Percentiles rank a stretch among this genome's conserved stretches.
Evolutionary conservation across 92 coral and sea anemone species (phyloP).

Genomic region (Porites divaricata): DNA sequence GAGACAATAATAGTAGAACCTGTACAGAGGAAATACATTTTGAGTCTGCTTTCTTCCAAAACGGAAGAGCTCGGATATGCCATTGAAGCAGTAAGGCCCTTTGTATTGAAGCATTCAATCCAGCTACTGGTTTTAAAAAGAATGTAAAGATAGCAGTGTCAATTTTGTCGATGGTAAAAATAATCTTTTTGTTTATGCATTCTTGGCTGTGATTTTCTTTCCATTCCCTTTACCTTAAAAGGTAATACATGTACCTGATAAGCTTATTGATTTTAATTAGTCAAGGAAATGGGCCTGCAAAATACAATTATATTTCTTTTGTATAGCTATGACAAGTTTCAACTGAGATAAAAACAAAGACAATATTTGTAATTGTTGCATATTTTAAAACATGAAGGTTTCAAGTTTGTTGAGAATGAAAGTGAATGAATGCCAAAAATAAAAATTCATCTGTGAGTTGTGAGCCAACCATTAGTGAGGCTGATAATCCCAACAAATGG

Average conservation of each 20-base stretch:
- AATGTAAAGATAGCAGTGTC: not conserved
- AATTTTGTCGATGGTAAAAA: not conserved
- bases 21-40: not conserved
- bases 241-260: slow-evolving; percentile 9
- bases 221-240: slow-evolving; percentile 23
- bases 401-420: not conserved
- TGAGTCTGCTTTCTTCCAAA: not conserved
- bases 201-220: not conserved
- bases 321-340: not conserved
- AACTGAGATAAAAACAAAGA: not conserved
- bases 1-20: not conserved
- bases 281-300: not conserved
- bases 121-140: not conserved
- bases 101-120: not conserved
- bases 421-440: not conserved
- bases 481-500: not conserved
- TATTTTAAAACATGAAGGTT: not conserved
- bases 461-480: not conserved
- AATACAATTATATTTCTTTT: not conserved
- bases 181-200: not conserved
- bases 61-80: not conserved
- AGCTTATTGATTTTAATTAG: not conserved
- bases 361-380: not conserved
- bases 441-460: not conserved
- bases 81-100: not conserved